Conservation (phyloP, 2,113 vertebrate species). For the Hipposideros armiger region DNA sequence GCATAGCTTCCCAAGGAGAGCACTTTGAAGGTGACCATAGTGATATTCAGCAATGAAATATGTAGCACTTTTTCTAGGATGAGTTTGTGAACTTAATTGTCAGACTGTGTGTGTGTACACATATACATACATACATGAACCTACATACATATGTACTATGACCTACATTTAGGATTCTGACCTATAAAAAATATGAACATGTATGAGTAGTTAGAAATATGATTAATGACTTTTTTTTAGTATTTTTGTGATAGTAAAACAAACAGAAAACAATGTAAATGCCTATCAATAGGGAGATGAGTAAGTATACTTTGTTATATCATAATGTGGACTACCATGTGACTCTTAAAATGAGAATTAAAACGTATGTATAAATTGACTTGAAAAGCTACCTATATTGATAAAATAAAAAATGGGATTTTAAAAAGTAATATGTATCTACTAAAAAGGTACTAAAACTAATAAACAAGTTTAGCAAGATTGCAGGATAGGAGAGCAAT, state of each 20-base stretch:
- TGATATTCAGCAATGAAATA: no score
- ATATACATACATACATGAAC: no score
- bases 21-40: no score
- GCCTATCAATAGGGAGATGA: neutral
- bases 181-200: neutral
- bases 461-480: neutral
- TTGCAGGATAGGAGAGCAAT: neutral
- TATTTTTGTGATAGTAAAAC: neutral
- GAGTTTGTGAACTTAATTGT: no score
- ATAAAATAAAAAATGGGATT: neutral
- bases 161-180: neutral
- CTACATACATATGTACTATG: neutral
- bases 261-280: neutral
- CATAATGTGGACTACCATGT: neutral
- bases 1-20: no score
- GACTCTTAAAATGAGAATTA: conserved; percentile 9
- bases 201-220: neutral
- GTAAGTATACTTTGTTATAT: neutral
- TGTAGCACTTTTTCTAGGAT: no score
- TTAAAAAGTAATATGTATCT: neutral
- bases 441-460: neutral
- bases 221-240: neutral
- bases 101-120: no score
- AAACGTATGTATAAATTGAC: neutral
- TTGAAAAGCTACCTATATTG: neutral